Base-by-base conservation (phyloP, 2,113 vertebrate species). In the Tachysurus fulvidraco region DNA sequence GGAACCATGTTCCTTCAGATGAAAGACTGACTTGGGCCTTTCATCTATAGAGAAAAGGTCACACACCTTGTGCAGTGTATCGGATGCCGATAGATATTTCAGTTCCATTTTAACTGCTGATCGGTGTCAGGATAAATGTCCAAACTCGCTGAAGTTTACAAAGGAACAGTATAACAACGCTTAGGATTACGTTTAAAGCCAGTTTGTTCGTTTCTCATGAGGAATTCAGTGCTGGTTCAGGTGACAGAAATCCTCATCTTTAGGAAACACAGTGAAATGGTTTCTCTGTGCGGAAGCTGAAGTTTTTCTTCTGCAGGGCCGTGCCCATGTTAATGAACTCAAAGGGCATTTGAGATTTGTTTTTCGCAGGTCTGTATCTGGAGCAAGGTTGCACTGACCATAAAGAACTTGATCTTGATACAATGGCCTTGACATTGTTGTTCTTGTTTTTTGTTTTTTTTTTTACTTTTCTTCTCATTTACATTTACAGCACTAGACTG, bases 11-110 rank as follows among this genome's bases (percentile, higher is more conserved):
- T 80, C 88, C 92, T 88, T 41, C 86, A 91, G 89, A 94, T 94
- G 92, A 95, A 94, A 92, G 90, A 44, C 82, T 92, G 92, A 79
- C 94, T 88, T 23, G 55, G 80, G 90, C 88, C 92, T 92, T 93
- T 92, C 88, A 90, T 92, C 88, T 88, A 79, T 91, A 23, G 50
- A 91, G 90, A 92, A 91, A 95, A 95, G 94, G 93, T 95, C 93
- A 95, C 79, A 91, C 93, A 94, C 91, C 82, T 81, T 55, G 87
- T 84, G 86, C 23, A 52, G 69, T 69, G 78, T 60, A 83, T 82
- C 86, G 83, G 84, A 88, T 88, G 77, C 54, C 60, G 86, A 89
- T 83, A 23, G 90, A 93, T 84, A 88, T 89, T 88, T 88, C 59
- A 81, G 67, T 83, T 83, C 73, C 54, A 86, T 83, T 76, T 88